Evolutionary conservation across 2,888 invertebrate genomes (phyloP), one percentile per base, ranked within the genome.

Genomic region (Ametastegia equiseti): DNA sequence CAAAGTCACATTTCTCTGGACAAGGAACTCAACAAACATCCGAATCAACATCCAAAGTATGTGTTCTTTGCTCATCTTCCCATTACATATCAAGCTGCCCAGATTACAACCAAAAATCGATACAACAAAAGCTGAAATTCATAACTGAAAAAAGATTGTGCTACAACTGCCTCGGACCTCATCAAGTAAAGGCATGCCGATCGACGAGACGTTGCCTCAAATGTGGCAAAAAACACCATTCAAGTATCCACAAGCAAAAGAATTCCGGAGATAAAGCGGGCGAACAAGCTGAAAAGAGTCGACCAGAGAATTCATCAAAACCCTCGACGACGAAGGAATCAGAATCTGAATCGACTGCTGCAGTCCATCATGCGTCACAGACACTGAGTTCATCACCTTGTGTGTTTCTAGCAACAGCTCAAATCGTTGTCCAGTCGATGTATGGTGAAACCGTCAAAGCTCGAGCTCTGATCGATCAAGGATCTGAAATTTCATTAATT

Each of bases 151-250:
- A 65, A 13, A 80, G 73, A 45, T 19, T 80, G 65, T 80, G 80
- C n/a, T 80, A 39, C 47, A 80, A 80, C 33, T 80, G 80, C 65
- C 47, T 80, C 13, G 80, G 80, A 13, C 45, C 39, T 23, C 80
- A 80, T 69, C 67, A 30, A 15, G 11, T 19, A 5, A 42, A 39
- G 15, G 36, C 60, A 13, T 80, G 80, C 57, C 65, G 69, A 6
- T 23, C 47, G 6, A 47, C 9, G 15, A 71, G 45, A 47, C 15
- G 54, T 4, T 80, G 80, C 45, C 15, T 11, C 11, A 19, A 23
- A 4, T 54, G 54, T 19, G 54, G 54, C 2, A 19, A 4, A 6
- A 15, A 19, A 15, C 54, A 54, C 19, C 54, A 54, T 54, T 19
- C 54, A 19, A 19, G 4, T 2, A 19, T 54, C n/a, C 54, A 54